Evolutionary conservation across 2,113 vertebrate genomes (phyloP).

Genomic region (Lampris incognitus): DNA sequence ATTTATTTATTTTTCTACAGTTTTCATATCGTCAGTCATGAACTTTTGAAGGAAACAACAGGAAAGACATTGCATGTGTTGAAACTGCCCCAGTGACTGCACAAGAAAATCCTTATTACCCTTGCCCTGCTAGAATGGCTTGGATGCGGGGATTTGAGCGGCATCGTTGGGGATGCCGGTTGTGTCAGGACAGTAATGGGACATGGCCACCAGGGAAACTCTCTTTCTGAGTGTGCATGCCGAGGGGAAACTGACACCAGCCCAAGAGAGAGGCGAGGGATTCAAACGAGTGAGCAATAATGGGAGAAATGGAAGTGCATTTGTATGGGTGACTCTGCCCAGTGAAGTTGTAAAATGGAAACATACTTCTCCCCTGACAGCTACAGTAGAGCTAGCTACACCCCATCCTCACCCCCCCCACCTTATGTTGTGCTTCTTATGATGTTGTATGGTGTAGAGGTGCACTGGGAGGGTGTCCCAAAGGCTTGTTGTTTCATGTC

Average conservation of each 20-base stretch:
- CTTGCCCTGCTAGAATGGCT: constrained; percentile 8
- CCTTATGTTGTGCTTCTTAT: constrained; percentile 70
- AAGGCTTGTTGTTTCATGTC: constrained; percentile 81
- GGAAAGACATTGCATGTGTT: background rate
- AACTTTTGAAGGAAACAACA: background rate
- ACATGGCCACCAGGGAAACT: constrained; percentile 67
- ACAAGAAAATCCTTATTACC: constrained; percentile 12
- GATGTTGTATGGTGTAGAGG: constrained; percentile 74
- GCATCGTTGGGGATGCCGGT: constrained; percentile 29
- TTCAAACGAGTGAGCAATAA: constrained; percentile 68
- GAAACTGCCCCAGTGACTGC: background rate
- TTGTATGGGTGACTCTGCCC: constrained; percentile 58
- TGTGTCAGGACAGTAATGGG: constrained; percentile 69
- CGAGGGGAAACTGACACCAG: constrained; percentile 66
- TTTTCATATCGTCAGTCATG: background rate
- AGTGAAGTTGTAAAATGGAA: constrained; percentile 75
- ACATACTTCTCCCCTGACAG: constrained; percentile 76
- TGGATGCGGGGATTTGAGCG: constrained; percentile 37
- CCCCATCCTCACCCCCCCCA: no score
- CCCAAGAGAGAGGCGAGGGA: constrained; percentile 47
- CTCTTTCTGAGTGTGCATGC: constrained; percentile 43
- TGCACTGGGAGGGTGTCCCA: constrained; percentile 69
- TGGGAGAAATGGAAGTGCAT: constrained; percentile 57
- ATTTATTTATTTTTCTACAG: no score
- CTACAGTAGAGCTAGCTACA: constrained; percentile 59